Conservation (phyloP, 2,113 vertebrate genomes). For the Scophthalmus maximus region DNA sequence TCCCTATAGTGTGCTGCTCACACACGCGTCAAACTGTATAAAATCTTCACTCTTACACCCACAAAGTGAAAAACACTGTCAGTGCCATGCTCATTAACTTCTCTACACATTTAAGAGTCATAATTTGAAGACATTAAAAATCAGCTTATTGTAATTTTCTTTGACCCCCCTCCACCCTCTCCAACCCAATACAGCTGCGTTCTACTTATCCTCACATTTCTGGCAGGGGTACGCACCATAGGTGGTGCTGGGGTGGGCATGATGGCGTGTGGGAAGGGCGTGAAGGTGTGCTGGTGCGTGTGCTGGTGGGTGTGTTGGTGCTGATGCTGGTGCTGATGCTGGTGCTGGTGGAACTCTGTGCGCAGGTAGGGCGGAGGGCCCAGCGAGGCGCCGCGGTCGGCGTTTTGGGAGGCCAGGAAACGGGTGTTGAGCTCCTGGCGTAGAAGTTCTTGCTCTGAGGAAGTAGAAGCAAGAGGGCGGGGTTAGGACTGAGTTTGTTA, state of each 20-base stretch:
- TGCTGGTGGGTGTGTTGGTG: slow-evolving; percentile 97
- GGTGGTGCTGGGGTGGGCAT: slow-evolving; percentile 99
- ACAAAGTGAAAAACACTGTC: slow-evolving; percentile 28
- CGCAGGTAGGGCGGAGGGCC: slow-evolving; percentile 97
- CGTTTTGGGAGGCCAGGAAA: slow-evolving; percentile 96
- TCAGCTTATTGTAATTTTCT: too few relatives aligned
- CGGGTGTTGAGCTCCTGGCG: slow-evolving; percentile 98
- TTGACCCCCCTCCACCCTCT: not conserved
- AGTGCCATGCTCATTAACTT: slow-evolving; percentile 7
- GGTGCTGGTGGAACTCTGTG: slow-evolving; percentile 98
- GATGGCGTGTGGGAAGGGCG: slow-evolving; percentile 97
- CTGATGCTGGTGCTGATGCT: slow-evolving; percentile 93
- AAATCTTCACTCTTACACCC: slow-evolving; percentile 32
- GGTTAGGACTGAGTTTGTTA: not conserved
- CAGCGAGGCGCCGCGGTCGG: slow-evolving; percentile 94
- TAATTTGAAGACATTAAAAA: slow-evolving; percentile 23
- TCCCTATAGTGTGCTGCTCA: slow-evolving; percentile 31
- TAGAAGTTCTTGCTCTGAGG: slow-evolving; percentile 94
- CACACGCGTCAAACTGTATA: slow-evolving; percentile 49
- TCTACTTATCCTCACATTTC: slow-evolving; percentile 99
- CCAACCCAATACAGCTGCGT: slow-evolving; percentile 71
- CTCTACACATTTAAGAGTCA: slow-evolving; percentile 25
- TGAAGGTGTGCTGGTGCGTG: slow-evolving; percentile 99
- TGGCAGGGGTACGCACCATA: slow-evolving; percentile 99
- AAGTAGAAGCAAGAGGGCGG: not conserved